Percentiles rank a stretch among this genome's conserved stretches.
These are phyloP conservation scores for Galeopsomyia nigrocyanea DNA, from an alignment of 2,888 invertebrate species.

Conservation along the genomic window DNA sequence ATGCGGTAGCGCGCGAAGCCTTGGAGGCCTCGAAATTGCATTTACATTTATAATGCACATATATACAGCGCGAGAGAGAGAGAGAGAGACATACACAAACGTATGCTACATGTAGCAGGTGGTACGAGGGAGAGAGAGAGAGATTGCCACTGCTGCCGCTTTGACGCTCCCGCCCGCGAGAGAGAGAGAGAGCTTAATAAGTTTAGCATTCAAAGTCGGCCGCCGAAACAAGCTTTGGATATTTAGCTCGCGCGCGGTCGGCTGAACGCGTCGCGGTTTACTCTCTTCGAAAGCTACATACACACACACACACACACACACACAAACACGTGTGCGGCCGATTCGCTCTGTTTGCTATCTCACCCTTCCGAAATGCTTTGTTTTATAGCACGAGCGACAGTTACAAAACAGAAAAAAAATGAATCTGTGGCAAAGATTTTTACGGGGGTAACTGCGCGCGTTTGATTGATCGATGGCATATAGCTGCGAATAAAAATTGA, in stretches of 20 bases:
- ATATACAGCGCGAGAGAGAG: neutral
- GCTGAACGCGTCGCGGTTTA: conserved; percentile 2
- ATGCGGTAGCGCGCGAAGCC: neutral
- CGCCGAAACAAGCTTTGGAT: conserved; percentile 6
- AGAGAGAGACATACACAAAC: neutral
- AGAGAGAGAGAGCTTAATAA: conserved; percentile 13
- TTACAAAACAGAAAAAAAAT: too few relatives aligned
- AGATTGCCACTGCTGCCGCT: neutral
- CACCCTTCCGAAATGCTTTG: neutral
- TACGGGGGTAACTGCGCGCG: too few relatives aligned
- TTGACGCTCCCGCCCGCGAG: neutral
- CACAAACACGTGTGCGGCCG: too few relatives aligned
- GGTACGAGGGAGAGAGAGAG: neutral
- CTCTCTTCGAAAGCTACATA: neutral
- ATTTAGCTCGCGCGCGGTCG: neutral
- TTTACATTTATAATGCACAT: conserved; percentile 21
- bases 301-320: too few relatives aligned
- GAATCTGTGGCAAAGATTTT: too few relatives aligned
- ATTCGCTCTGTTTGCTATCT: neutral
- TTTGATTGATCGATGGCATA: too few relatives aligned
- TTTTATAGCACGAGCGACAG: too few relatives aligned
- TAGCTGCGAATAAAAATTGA: too few relatives aligned
- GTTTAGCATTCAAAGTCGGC: conserved; percentile 22
- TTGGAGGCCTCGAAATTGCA: conserved; percentile 16
- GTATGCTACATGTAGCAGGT: too few relatives aligned